Evolutionary conservation across 2,888 invertebrate genomes (phyloP).

Genomic region (Himalopsyche tibetana): DNA sequence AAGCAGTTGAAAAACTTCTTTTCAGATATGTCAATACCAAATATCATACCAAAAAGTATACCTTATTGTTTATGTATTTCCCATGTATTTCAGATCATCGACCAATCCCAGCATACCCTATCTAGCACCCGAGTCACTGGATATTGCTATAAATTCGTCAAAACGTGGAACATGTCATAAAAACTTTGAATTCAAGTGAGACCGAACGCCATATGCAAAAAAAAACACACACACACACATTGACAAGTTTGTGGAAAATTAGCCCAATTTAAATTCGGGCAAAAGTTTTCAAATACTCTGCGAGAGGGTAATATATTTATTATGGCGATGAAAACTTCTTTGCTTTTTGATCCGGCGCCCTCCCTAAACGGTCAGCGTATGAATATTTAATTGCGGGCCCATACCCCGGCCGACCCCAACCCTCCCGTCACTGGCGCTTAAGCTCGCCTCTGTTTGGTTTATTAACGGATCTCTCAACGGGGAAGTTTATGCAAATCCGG

Average conservation of each 20-base stretch:
- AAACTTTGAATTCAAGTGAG: too few species aligned
- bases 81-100: too few species aligned
- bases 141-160: too few species aligned
- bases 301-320: constrained; percentile 6
- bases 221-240: too few species aligned
- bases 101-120: too few species aligned
- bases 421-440: constrained; percentile 44
- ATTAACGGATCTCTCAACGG: constrained; percentile 10
- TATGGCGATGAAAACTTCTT: constrained; percentile 11
- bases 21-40: too few species aligned
- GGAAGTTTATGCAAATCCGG: constrained; percentile 18
- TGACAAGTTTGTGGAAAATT: neutral
- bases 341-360: constrained; percentile 34
- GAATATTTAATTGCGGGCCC: constrained; percentile 2
- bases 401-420: neutral
- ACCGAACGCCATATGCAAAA: too few species aligned
- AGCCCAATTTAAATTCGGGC: neutral
- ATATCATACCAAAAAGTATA: too few species aligned
- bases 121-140: too few species aligned
- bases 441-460: constrained; percentile 17
- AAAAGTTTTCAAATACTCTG: constrained; percentile 10
- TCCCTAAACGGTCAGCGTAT: constrained; percentile 34
- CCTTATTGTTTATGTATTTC: too few species aligned
- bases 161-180: too few species aligned
- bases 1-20: too few species aligned